These are phyloP conservation scores for Lonchura striata DNA, from an alignment of 2,113 vertebrate genomes.

Conservation along the genomic window DNA sequence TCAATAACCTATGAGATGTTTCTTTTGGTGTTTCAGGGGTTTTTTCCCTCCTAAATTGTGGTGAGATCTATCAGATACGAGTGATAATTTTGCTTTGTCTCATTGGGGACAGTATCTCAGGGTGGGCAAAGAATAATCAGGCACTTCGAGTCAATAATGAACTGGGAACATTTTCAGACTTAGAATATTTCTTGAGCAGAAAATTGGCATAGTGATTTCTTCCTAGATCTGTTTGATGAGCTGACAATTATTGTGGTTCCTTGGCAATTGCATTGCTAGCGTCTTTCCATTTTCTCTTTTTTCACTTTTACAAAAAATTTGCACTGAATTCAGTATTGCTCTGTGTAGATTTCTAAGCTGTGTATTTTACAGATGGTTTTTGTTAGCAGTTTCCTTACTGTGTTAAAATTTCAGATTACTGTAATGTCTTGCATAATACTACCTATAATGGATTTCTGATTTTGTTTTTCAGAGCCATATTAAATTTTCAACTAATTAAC, in stretches of 20 bases:
- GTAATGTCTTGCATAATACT: not conserved
- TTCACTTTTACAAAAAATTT: not conserved
- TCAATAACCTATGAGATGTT: not conserved
- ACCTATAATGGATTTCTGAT: not conserved
- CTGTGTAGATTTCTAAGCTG: not conserved
- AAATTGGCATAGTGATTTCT: not conserved
- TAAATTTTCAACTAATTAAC: not conserved
- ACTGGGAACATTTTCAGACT: not conserved
- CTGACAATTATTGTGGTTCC: not conserved
- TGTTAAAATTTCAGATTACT: constrained; percentile 5
- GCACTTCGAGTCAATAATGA: not conserved
- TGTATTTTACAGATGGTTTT: not conserved
- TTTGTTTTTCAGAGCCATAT: not conserved
- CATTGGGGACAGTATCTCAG: not conserved
- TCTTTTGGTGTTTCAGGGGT: not conserved
- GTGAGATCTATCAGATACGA: not conserved
- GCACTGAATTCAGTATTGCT: not conserved
- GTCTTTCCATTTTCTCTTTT: not conserved
- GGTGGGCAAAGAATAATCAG: not conserved
- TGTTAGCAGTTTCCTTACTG: not conserved
- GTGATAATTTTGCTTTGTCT: not conserved
- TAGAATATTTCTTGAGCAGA: not conserved
- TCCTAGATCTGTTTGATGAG: not conserved
- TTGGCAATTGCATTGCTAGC: not conserved
- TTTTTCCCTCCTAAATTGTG: not conserved